Evolutionary conservation across 2,113 vertebrate species (phyloP).

Genomic region (rat (Rattus norvegicus)): DNA sequence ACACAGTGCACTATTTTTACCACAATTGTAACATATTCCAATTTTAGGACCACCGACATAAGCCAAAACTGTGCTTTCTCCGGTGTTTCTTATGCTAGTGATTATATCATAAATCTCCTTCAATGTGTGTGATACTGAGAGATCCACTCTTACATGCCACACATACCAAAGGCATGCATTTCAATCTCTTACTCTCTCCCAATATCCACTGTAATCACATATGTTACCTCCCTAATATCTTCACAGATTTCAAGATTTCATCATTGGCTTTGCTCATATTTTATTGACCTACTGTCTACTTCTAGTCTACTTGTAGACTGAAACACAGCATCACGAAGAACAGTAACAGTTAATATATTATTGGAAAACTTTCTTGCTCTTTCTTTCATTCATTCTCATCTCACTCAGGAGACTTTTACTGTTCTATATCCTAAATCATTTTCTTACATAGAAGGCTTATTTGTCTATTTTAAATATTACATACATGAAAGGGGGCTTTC

Average conservation of each 20-base stretch:
- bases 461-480: background rate
- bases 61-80: background rate
- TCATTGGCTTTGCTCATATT: fast-evolving
- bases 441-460: background rate
- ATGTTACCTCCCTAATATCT: background rate
- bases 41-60: background rate
- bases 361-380: background rate
- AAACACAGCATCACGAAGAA: background rate
- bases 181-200: background rate
- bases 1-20: background rate
- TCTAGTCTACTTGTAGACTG: no score
- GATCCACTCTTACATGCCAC: background rate
- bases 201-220: background rate
- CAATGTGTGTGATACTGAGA: background rate
- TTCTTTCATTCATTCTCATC: background rate
- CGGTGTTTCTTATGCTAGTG: background rate
- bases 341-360: background rate
- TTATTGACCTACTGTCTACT: background rate
- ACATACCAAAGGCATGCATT: background rate
- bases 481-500: background rate
- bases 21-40: background rate
- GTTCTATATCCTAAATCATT: background rate
- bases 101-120: background rate
- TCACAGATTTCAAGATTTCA: background rate
- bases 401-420: background rate